Evolutionary conservation across 2,888 invertebrate genomes (phyloP), one percentile per base, ranked within the genome.

Genomic region (Nomada hirtipes): DNA sequence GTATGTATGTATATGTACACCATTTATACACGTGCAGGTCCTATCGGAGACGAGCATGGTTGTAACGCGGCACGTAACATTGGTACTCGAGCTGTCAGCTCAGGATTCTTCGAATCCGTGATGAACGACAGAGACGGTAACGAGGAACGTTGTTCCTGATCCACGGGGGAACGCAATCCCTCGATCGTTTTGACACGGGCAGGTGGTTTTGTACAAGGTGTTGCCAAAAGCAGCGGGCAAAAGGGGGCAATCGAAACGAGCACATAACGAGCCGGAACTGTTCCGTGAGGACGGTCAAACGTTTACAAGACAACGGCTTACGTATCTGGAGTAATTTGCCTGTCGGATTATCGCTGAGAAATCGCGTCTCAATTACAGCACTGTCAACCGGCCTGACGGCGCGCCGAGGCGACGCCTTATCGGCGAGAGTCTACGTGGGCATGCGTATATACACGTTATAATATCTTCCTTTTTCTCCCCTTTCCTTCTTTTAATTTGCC

Each of bases 281-380:
- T 20, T 60, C 47, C 60, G 67, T 20, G 61, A 44, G n/a, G 20
- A 36, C 50, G 47, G 26, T 26, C 69, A 23, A 68, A 52, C 18
- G 57, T 59, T 47, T 53, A 44, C 44, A 72, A 80, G 71, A 84
- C 74, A 77, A 83, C 69, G 53, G 73, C 73, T 73, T 77, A 74
- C 69, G 84, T 82, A 84, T 83, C 79, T 78, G 76, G 82, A 82
- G 81, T 87, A 89, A 90, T 90, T 90, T 88, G 85, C 84, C 86
- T 89, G 90, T 91, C 91, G 87, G 91, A 90, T 91, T 91, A 91
- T 83, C 87, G 82, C 88, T 80, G 77, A 77, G 85, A 79, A 90
- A 89, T 87, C 85, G 87, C 86, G 80, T 89, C 89, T 90, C 88
- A 91, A 91, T 91, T 91, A 91, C 86, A 78, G 84, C 80, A 76